Evolutionary conservation across 2,797 vertebrate genomes (phyloP), one percentile per base, ranked within the genome.

Genomic region (Jordanella pulchra): DNA sequence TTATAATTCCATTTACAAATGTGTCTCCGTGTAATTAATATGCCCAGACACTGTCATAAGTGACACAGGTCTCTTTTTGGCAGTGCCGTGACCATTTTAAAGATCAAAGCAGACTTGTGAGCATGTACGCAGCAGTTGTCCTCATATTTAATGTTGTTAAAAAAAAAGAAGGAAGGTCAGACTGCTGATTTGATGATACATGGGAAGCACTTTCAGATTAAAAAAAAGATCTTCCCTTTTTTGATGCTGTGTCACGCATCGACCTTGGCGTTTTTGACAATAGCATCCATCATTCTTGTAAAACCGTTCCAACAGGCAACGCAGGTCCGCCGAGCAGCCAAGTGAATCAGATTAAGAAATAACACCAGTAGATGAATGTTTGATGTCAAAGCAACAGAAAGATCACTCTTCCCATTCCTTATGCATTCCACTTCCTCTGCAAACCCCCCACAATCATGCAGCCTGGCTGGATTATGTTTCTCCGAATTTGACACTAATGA

Each of bases 211-310:
- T 96, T 94, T 93, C 80, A 91, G 93, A 96, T 95, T 95, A 67
- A 30, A 56, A 28, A 95, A 94, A 94, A 95, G 94, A 93, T 95
- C 94, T 91, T 93, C 79, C 71, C 80, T 93, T 94, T 93, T 77
- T 63, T 56, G 80, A 93, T 90, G 92, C 93, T 93, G 92, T 93
- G 94, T 96, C 93, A 92, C 94, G 93, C 95, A 96, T 96, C 97
- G 96, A 97, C 97, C 96, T 97, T 97, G 96, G 95, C 96, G 94
- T 95, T 95, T 97, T 93, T 97, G 97, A 97, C 97, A 97, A 96
- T 95, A 94, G 91, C 96, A 99, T 98, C 95, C 95, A 97, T 98
- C 97, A 98, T 94, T 89, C 89, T 90, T 93, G 90, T 93, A 93
- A 96, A 96, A 95, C 95, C 94, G 93, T 95, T 97, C 95, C 95